Evolutionary conservation across 2,888 invertebrate species (phyloP).

Genomic region (Metellina segmentata): DNA sequence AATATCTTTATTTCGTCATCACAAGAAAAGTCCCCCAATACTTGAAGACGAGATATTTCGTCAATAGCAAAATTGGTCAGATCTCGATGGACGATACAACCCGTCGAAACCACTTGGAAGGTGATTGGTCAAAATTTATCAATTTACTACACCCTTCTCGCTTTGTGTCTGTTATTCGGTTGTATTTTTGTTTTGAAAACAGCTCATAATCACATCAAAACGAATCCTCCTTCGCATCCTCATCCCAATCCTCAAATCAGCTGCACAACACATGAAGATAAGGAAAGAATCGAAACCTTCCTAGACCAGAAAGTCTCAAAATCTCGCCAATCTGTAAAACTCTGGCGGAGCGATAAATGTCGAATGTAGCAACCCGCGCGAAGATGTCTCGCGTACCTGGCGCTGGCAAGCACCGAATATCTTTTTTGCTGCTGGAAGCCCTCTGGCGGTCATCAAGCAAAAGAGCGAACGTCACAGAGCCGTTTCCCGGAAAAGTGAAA

Average conservation of each 20-base stretch:
- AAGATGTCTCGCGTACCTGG: slow-evolving; percentile 55
- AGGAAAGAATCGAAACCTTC: background rate
- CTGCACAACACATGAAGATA: background rate
- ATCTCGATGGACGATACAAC: too few species aligned
- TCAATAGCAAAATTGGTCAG: too few species aligned
- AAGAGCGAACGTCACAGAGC: slow-evolving; percentile 63
- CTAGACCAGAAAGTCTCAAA: background rate
- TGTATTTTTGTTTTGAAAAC: too few species aligned
- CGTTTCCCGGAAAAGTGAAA: slow-evolving; percentile 55
- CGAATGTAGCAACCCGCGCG: background rate
- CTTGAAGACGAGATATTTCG: too few species aligned
- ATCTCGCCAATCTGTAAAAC: background rate
- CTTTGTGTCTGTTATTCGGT: too few species aligned
- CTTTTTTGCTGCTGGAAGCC: slow-evolving; percentile 45
- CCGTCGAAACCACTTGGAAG: too few species aligned
- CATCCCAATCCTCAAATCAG: background rate
- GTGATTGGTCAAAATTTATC: too few species aligned
- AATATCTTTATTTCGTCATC: too few species aligned
- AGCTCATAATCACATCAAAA: too few species aligned
- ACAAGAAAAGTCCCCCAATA: too few species aligned
- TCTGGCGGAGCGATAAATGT: background rate
- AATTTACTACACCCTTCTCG: too few species aligned
- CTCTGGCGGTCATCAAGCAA: slow-evolving; percentile 69
- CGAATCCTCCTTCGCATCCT: too few species aligned
- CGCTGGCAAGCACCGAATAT: slow-evolving; percentile 64